A percentile compares a stretch with the other conserved stretches of the same genome.
Evolutionary conservation across 2,888 invertebrate species (phyloP).

Genomic region (Eremobia ochroleuca): DNA sequence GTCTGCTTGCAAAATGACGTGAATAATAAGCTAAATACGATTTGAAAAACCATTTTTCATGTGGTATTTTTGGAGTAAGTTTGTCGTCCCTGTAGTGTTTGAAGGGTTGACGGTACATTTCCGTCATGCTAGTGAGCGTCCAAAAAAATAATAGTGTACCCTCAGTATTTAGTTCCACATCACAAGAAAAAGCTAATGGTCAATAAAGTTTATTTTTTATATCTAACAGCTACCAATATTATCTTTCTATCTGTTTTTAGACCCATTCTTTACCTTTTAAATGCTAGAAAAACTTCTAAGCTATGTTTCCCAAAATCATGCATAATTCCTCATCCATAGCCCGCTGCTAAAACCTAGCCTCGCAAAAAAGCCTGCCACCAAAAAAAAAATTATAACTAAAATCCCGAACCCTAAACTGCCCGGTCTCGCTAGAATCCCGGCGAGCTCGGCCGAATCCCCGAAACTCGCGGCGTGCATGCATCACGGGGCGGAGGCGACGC

Average conservation of each 20-base stretch:
- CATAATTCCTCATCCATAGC: background rate
- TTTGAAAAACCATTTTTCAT: background rate
- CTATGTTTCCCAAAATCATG: background rate
- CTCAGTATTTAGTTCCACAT: background rate
- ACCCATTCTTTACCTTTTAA: no score
- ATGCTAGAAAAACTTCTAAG: background rate
- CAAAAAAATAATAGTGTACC: background rate
- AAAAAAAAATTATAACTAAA: constrained; percentile 2
- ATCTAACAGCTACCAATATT: background rate
- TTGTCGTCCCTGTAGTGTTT: no score
- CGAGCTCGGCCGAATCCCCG: constrained; percentile 63
- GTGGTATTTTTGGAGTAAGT: background rate
- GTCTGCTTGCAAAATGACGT: constrained; percentile 53
- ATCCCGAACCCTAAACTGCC: constrained; percentile 11
- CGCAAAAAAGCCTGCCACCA: background rate
- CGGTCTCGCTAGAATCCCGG: constrained; percentile 34
- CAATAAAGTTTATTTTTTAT: background rate
- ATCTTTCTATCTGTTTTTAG: background rate
- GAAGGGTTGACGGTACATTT: background rate
- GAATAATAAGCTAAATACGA: constrained; percentile 45
- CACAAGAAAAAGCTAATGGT: background rate
- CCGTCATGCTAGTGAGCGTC: background rate
- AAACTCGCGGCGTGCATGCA: constrained; percentile 77
- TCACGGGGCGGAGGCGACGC: constrained; percentile 85
- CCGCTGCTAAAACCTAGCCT: background rate